phyloP scores from a whole-genome alignment of 2,113 vertebrate species.

The Thermophis baileyi region DNA sequence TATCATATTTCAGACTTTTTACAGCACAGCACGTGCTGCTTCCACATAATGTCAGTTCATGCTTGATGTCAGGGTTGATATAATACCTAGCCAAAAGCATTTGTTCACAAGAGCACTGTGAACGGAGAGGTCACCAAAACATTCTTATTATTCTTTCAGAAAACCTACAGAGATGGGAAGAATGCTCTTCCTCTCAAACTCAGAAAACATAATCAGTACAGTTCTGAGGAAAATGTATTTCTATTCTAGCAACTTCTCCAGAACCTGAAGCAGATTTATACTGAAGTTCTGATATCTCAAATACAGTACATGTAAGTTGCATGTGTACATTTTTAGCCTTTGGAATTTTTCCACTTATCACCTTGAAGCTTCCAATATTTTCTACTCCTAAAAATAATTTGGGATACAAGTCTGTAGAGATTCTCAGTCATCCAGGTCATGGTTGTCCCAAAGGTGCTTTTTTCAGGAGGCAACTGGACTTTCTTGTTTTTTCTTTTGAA shows the following conservation, averaged over 20 bases:
- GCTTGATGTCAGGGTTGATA: not conserved
- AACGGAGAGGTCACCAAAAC: not conserved
- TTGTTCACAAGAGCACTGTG: not conserved
- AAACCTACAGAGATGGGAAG: not conserved
- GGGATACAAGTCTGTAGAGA: not conserved
- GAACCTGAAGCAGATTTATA: not conserved
- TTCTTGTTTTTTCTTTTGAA: too few species aligned
- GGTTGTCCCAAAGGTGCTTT: too few species aligned
- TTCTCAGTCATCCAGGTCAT: too few species aligned
- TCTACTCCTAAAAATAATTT: not conserved
- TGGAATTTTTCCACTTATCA: not conserved
- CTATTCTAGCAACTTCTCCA: not conserved
- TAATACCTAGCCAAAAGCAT: slow-evolving; percentile 8
- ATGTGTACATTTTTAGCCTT: not conserved
- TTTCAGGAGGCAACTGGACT: too few species aligned
- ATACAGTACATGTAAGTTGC: too few species aligned
- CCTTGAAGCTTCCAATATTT: not conserved
- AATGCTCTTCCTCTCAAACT: not conserved
- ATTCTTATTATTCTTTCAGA: not conserved
- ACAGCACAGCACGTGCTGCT: not conserved
- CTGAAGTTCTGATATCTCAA: not conserved
- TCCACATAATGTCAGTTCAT: not conserved
- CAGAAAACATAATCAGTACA: not conserved
- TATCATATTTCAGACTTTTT: not conserved
- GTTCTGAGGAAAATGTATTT: not conserved